These are phyloP conservation scores for Agonopterix alstromeriana DNA, from an alignment of 2,888 invertebrate genomes.

Conservation along the genomic window DNA sequence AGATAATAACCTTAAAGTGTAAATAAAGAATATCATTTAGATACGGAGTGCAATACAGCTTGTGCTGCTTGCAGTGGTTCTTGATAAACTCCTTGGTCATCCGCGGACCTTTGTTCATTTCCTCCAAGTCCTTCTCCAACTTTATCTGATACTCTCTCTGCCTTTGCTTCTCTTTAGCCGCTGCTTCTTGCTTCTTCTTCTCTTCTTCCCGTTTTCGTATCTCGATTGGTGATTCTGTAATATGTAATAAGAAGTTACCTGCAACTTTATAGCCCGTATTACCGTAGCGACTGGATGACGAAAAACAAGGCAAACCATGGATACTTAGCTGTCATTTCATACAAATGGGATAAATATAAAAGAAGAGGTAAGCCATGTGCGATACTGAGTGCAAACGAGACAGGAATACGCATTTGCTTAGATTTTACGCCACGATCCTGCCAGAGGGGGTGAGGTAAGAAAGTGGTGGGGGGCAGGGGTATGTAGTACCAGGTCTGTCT, in stretches of 20 bases:
- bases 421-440: too few relatives aligned
- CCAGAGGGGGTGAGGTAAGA: too few relatives aligned
- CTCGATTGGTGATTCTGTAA: conserved; percentile 13
- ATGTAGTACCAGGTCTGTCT: too few relatives aligned
- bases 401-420: too few relatives aligned
- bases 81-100: conserved; percentile 90
- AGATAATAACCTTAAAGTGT: conserved; percentile 87
- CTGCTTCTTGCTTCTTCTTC: conserved; percentile 33
- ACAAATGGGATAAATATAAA: too few relatives aligned
- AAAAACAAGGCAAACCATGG: too few relatives aligned
- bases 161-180: conserved; percentile 35
- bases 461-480: too few relatives aligned
- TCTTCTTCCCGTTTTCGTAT: conserved; percentile 23
- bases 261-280: too few relatives aligned
- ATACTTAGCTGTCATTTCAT: too few relatives aligned
- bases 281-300: too few relatives aligned
- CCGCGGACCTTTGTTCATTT: conserved; percentile 47
- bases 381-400: too few relatives aligned
- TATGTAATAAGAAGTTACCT: not conserved
- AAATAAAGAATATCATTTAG: conserved; percentile 96
- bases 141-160: conserved; percentile 42
- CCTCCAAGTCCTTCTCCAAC: conserved; percentile 54
- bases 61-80: conserved; percentile 89
- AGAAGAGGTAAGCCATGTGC: too few relatives aligned
- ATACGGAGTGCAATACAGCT: conserved; percentile 90